Evolutionary conservation across 2,797 vertebrate genomes (phyloP).

Genomic region (Anabacerthia variegaticeps): DNA sequence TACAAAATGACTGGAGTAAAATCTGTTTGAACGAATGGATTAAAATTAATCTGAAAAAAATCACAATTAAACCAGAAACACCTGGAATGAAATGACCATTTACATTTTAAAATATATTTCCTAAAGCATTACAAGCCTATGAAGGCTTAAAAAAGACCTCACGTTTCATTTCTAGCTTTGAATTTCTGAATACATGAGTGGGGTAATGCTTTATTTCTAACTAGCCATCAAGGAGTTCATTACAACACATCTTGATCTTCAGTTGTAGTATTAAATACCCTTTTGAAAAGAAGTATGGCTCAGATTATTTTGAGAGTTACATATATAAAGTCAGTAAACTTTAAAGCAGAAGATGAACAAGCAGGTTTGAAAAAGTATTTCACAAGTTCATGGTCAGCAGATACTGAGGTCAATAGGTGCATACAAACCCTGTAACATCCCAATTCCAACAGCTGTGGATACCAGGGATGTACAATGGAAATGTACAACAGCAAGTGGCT

Average conservation of each 20-base stretch:
- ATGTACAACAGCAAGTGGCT: neutral
- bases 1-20: neutral
- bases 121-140: neutral
- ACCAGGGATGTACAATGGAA: fast-evolving
- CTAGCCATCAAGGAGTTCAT: neutral
- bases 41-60: neutral
- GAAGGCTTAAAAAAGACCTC: neutral
- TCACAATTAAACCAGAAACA: neutral
- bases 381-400: neutral
- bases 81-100: neutral
- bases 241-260: neutral
- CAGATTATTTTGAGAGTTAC: neutral
- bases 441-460: neutral
- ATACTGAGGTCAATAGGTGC: neutral
- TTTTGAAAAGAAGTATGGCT: neutral
- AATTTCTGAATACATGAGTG: neutral
- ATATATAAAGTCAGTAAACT: neutral
- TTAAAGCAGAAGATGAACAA: neutral
- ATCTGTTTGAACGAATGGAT: neutral
- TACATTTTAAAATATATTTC: neutral
- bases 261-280: neutral
- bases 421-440: neutral
- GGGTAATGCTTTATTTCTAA: neutral
- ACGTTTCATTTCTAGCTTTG: neutral
- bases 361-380: neutral